Evolutionary conservation across 2,797 vertebrate species (phyloP), one percentile per base, ranked within the genome.

Genomic region (Gallinago nigripennis): DNA sequence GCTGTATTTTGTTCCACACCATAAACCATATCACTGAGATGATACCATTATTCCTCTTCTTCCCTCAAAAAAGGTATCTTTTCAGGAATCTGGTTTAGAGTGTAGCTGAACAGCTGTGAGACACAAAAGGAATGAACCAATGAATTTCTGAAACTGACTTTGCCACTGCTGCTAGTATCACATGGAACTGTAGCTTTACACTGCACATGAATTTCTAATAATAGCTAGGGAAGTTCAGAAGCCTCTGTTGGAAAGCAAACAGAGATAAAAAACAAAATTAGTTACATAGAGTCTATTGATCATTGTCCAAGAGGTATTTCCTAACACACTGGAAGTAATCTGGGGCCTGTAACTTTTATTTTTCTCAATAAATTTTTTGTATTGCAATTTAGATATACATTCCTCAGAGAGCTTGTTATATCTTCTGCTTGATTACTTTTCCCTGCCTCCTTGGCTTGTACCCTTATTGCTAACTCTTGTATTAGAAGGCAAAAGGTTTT

Each of bases 221-320:
- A 70, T n/a, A 86, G 37, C 61, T 75, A 90, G 33, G 31, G n/a
- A 92, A 85, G 64, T 87, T 86, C 86, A 86, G 75, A 95, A 92
- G 56, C 45, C 68, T 84, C 68, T 88, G 51, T 19, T 90, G 48
- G 78, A 92, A 91, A 90, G 70, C 37, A 90, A 85, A 93, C 61
- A 90, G 63, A 88, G 28, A 85, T 68, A 16, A 50, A 81, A 89
- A 82, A 0, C 28, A 84, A 88, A 80, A 89, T 79, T 53, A 86
- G 16, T n/a, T 8, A 6, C 51, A 61, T 2, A 35, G n/a, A 92
- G 12, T 70, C 53, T 75, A 92, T 9, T 77, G 85, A 94, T 84
- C 56, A 9, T 35, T 33, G 33, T 87, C 81, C 81, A 94, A 88
- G 50, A 57, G 35, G 24, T 84, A 91, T 61, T 90, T 88, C 54